Base-by-base conservation (phyloP, 2,113 vertebrate genomes). In the Salvelinus namaycush region DNA sequence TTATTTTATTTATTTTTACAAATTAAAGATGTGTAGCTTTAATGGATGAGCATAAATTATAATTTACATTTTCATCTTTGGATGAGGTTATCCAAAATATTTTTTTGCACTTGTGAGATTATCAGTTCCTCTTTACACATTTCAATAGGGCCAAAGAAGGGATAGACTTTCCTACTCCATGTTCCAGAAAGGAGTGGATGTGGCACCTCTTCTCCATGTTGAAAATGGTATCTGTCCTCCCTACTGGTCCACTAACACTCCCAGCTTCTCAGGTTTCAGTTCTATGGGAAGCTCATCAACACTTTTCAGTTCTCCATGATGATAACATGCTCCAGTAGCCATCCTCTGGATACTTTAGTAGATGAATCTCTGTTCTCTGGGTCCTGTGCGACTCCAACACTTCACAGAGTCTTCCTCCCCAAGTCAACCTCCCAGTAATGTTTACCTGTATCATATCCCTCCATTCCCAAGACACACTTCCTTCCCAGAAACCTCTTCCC, bases 371-470 rank as follows among this genome's bases (percentile, higher is more conserved):
- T 39, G 29, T 65, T 65, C 62, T 65, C 11, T 24, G 64, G 24
- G 3, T 65, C 62, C 24, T 65, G 62, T 7, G 62, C 1, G 62
- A 65, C 62, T 26, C 24, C 24, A 7, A 65, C 62, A 27, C 62
- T 65, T 12, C 62, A 65, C 62, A 16, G 62, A 0, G 3, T 27
- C 22, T 65, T 65, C n/a, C 12, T 12, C 3, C 22, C n/a, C 62
- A 65, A n/a, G 22, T 18, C 60, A 64, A 64, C 62, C n/a, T 24
- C 62, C 62, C 62, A 64, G 9, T 64, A 64, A 64, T 64, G n/a
- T n/a, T n/a, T 26, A 20, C 62, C 62, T 26, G 5, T 22, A 22
- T 8, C 16, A n/a, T 64, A 64, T 24, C 62, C 62, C 22, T n/a
- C 3, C 62, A 7, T 64, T 64, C 62, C n/a, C 62, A 64, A 22